Percentiles rank a stretch among this genome's conserved stretches.
These are phyloP conservation scores for Eupithecia abbreviata DNA, from an alignment of 2,888 invertebrate genomes.

Conservation along the genomic window DNA sequence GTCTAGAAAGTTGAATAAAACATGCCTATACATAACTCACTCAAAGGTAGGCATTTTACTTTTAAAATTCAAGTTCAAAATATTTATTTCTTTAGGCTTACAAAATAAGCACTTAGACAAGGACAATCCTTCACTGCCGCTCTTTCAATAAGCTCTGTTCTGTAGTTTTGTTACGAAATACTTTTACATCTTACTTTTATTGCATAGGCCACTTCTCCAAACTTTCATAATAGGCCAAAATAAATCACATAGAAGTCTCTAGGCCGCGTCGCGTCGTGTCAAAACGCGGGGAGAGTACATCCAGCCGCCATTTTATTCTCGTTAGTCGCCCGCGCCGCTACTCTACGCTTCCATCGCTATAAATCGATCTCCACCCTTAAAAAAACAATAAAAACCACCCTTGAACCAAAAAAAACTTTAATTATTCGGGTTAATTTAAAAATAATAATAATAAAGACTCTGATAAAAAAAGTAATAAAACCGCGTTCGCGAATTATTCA, in stretches of 20 bases:
- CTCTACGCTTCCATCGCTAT: conserved; percentile 7
- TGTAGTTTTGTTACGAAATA: neutral
- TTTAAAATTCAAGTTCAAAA: no score
- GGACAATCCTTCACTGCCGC: no score
- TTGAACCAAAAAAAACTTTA: neutral
- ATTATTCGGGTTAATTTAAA: neutral
- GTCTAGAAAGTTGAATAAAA: neutral
- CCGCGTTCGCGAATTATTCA: neutral
- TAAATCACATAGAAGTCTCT: conserved; percentile 55
- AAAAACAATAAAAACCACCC: conserved; percentile 21
- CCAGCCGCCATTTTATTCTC: conserved; percentile 64
- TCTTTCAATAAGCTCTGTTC: neutral
- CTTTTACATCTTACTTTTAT: neutral
- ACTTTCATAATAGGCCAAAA: conserved; percentile 20
- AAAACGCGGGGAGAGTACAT: conserved; percentile 39
- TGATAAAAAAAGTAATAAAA: neutral
- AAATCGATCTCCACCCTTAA: conserved; percentile 21
- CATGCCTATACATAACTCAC: no score
- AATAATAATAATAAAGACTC: neutral
- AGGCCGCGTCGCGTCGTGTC: conserved; percentile 49
- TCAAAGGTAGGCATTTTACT: no score
- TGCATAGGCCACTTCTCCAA: neutral
- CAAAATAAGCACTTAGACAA: no score
- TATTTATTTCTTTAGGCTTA: no score
- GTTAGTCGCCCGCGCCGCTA: conserved; percentile 59